Evolutionary conservation across 1,140 invertebrate species (phyloP), one percentile per base, ranked within the genome.

Genomic region (Ditylenchus dipsaci): DNA sequence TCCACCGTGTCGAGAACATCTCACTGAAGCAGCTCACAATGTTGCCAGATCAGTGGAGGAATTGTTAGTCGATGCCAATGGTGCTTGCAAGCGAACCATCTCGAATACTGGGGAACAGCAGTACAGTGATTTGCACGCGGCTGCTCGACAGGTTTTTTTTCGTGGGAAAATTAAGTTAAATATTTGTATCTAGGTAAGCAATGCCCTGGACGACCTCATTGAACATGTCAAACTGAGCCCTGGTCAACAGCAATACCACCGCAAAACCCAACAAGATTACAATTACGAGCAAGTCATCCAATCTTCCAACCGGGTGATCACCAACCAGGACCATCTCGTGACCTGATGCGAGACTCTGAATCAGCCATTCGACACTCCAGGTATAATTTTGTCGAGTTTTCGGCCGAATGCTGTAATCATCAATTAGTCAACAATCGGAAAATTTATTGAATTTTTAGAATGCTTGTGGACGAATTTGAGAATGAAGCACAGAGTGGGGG

Each of bases 341-440:
- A 96, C 84, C 96, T 97, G 93, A 91, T 97, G 23, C 88, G 90
- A 9, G 93, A 97, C 80, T 93, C 93, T 0, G 86, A 92, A 67
- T 57, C 59, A 11, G 79, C 81, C 8, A 80, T 81, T 68, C 73
- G 81, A 13, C 79, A 83, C 57, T 79, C 68, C 23, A 67, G 71
- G 30, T 38, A 38, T 5, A 11, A 5, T 38, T 38, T 38, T 38
- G 3, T 38, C 3, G 67, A 82, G 23, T 19, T 21, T 56, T 38
- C 11, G 33, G 33, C 33, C 33, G 33, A 38, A 5, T 38, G 3
- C 33, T 11, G 27, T 42, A 23, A 49, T 33, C 11, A 38, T 45
- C n/a, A 63, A 49, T 3, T 38, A 26, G 62, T 63, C 11, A 5
- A 38, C 3, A 38, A 38, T 38, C 11, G 33, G 33, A 38, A n/a